A percentile compares a stretch with the other conserved stretches of the same genome.
Evolutionary conservation across 2,888 invertebrate genomes (phyloP).

Genomic region (Epinotia bilunana): DNA sequence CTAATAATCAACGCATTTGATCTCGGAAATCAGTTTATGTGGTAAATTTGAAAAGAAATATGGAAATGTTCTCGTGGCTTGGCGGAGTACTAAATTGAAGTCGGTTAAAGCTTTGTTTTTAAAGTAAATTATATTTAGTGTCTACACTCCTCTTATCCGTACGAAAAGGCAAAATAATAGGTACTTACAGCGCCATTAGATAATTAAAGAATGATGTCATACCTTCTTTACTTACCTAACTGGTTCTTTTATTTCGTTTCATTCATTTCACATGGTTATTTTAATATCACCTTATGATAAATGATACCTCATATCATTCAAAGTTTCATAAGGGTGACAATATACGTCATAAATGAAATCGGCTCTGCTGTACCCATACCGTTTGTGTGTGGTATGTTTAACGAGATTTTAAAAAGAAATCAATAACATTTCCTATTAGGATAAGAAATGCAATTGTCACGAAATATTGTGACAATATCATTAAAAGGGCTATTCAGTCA

Average conservation of each 20-base stretch:
- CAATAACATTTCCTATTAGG: slow-evolving; percentile 33
- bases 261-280: background rate
- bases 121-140: too few species aligned
- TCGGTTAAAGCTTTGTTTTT: too few species aligned
- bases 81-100: too few species aligned
- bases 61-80: too few species aligned
- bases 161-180: slow-evolving; percentile 11
- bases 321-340: background rate
- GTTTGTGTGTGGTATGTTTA: background rate
- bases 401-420: slow-evolving; percentile 5
- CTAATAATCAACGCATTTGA: too few species aligned
- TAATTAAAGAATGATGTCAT: background rate
- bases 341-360: background rate
- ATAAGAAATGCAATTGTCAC: slow-evolving; percentile 25
- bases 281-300: background rate
- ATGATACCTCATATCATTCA: background rate
- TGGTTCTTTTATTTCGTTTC: background rate
- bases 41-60: too few species aligned
- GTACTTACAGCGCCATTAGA: slow-evolving; percentile 6
- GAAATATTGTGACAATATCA: slow-evolving; percentile 28
- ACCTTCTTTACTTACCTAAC: background rate
- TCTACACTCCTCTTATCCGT: too few species aligned
- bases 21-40: too few species aligned
- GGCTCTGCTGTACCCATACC: background rate
- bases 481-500: slow-evolving; percentile 18